These are phyloP conservation scores for Oriolus oriolus DNA, from an alignment of 2,113 vertebrate genomes.

Conservation along the genomic window DNA sequence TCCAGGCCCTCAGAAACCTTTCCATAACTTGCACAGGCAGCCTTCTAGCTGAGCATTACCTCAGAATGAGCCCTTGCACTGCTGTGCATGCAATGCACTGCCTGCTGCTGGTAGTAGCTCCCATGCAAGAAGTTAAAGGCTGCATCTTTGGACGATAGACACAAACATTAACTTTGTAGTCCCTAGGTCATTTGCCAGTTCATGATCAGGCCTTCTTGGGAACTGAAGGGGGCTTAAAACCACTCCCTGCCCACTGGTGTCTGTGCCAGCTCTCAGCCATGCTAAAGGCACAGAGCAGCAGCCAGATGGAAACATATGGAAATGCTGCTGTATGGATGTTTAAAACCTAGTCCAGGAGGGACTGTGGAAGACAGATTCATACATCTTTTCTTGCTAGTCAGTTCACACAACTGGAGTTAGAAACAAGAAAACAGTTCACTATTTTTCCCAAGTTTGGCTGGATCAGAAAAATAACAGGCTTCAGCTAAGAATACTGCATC, in stretches of 20 bases:
- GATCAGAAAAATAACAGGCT: background rate
- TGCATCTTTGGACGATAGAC: background rate
- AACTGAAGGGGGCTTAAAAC: background rate
- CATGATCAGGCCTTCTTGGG: background rate
- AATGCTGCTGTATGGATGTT: background rate
- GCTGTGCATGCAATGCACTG: background rate
- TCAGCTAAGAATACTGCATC: background rate
- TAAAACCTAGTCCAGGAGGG: background rate
- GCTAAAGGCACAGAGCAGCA: background rate
- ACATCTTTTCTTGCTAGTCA: background rate
- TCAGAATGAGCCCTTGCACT: background rate
- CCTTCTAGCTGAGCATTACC: rapidly evolving
- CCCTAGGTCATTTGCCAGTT: background rate
- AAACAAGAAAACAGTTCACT: background rate
- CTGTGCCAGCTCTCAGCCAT: background rate
- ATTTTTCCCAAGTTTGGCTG: background rate
- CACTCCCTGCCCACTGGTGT: background rate
- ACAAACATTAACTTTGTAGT: background rate
- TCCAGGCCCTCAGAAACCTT: background rate
- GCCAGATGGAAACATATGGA: background rate
- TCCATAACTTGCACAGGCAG: background rate
- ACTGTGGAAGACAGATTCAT: background rate
- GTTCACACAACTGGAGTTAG: background rate
- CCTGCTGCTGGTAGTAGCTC: background rate
- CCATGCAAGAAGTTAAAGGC: background rate